Conservation (phyloP, 2,113 vertebrate genomes). For the Castor canadensis region DNA sequence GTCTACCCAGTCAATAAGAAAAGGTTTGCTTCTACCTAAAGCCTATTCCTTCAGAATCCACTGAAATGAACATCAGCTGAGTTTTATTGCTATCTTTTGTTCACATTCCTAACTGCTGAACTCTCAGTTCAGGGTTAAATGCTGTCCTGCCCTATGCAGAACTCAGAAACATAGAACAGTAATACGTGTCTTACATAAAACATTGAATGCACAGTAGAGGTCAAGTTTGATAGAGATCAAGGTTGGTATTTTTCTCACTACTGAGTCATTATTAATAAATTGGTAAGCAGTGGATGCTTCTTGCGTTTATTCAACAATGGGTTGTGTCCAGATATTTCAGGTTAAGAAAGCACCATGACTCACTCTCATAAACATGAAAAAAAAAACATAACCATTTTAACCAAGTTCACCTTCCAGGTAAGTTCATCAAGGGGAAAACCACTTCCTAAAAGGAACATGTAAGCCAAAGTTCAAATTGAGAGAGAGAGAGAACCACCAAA, state of each 20-base stretch:
- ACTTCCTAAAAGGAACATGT: neutral
- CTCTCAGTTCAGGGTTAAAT: neutral
- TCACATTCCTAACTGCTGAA: neutral
- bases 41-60: neutral
- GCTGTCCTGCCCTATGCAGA: rapidly evolving
- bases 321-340: neutral
- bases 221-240: neutral
- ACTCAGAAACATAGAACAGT: neutral
- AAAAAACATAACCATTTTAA: neutral
- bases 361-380: neutral
- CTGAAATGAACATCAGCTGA: neutral
- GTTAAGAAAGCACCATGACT: neutral
- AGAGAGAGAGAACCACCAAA: neutral
- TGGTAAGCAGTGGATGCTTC: neutral
- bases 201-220: neutral
- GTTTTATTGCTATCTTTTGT: constrained; percentile 13
- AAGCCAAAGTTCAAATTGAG: neutral
- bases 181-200: neutral
- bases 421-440: neutral
- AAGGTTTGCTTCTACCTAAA: neutral
- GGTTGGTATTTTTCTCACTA: neutral
- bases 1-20: neutral
- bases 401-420: neutral
- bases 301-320: neutral
- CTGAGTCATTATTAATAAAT: neutral